Percentiles rank a stretch among this genome's conserved stretches.
Evolutionary conservation across 1,140 invertebrate genomes (phyloP).

Genomic region (Heterodera schachtii): DNA sequence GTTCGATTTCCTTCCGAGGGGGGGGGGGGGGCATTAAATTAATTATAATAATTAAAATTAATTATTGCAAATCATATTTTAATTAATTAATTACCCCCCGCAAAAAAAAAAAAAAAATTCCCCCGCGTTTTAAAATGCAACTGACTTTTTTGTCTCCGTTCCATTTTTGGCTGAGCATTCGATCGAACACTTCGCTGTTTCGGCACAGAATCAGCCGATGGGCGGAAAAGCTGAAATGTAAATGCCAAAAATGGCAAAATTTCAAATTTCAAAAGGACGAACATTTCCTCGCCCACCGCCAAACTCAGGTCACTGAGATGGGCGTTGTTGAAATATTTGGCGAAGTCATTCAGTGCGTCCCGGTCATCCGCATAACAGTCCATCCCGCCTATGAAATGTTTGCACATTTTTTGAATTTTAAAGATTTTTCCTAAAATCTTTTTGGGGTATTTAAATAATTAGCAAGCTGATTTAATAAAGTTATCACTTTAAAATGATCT

Average conservation of each 20-base stretch:
- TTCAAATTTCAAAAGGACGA: conserved; percentile 45
- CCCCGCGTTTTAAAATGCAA: too few species aligned
- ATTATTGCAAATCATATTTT: neutral
- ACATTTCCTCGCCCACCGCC: conserved; percentile 64
- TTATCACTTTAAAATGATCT: too few species aligned
- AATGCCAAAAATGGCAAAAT: neutral
- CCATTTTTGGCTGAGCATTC: conserved; percentile 68
- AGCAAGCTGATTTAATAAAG: too few species aligned
- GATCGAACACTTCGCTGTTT: conserved; percentile 68
- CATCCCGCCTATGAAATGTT: conserved; percentile 58
- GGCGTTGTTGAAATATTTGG: conserved; percentile 67
- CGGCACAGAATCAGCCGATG: conserved; percentile 67
- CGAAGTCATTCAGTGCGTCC: conserved; percentile 66
- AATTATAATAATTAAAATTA: too few species aligned
- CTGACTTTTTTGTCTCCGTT: conserved; percentile 62
- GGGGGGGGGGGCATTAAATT: too few species aligned
- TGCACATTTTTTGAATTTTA: neutral
- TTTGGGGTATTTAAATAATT: too few species aligned
- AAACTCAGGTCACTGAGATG: conserved; percentile 67
- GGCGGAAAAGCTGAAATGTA: conserved; percentile 61
- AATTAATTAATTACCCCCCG: neutral
- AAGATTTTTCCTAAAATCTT: too few species aligned
- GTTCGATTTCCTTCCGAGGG: conserved; percentile 64
- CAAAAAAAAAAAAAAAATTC: too few species aligned
- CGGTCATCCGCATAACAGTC: conserved; percentile 68